A percentile compares a stretch with the other conserved stretches of the same genome.
These are phyloP conservation scores for Percina caprodes DNA, from an alignment of 2,113 vertebrate genomes.

Conservation along the genomic window DNA sequence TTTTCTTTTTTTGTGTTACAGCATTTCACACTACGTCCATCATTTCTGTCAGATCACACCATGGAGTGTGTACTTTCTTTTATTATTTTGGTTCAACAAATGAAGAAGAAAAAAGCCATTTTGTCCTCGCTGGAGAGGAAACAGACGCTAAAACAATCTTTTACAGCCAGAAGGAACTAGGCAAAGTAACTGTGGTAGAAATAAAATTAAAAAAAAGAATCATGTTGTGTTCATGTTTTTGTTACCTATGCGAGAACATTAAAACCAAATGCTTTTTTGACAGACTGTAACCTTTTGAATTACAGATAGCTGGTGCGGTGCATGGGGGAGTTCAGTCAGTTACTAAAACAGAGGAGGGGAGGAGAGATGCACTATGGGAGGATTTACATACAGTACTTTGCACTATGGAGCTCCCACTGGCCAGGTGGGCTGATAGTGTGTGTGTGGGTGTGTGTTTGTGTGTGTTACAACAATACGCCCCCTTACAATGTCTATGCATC, in stretches of 20 bases:
- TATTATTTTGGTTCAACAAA: constrained; percentile 49
- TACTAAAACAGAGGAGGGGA: constrained; percentile 62
- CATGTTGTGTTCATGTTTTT: constrained; percentile 40
- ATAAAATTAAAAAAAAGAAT: not conserved
- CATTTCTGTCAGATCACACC: constrained; percentile 35
- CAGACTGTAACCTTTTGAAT: constrained; percentile 21
- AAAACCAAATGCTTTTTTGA: not conserved
- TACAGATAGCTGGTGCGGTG: constrained; percentile 22
- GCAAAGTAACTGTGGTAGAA: constrained; percentile 79
- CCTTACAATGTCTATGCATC: constrained; percentile 57
- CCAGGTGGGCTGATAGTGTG: constrained; percentile 76
- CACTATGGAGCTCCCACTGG: constrained; percentile 80
- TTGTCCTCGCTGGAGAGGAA: constrained; percentile 39
- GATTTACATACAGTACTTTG: constrained; percentile 87
- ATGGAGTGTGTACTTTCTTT: constrained; percentile 35
- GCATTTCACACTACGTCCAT: constrained; percentile 44
- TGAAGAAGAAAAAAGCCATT: constrained; percentile 53
- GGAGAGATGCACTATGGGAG: constrained; percentile 76
- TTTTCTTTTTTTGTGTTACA: constrained; percentile 75
- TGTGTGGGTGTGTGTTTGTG: constrained; percentile 70
- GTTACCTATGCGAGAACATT: constrained; percentile 41
- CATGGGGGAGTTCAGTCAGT: constrained; percentile 49
- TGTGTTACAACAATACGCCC: constrained; percentile 68
- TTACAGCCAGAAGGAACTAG: constrained; percentile 38
- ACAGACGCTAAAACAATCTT: constrained; percentile 4